These are phyloP conservation scores for Oreochromis grahami DNA, from an alignment of 2,797 vertebrate genomes.

Conservation along the genomic window DNA sequence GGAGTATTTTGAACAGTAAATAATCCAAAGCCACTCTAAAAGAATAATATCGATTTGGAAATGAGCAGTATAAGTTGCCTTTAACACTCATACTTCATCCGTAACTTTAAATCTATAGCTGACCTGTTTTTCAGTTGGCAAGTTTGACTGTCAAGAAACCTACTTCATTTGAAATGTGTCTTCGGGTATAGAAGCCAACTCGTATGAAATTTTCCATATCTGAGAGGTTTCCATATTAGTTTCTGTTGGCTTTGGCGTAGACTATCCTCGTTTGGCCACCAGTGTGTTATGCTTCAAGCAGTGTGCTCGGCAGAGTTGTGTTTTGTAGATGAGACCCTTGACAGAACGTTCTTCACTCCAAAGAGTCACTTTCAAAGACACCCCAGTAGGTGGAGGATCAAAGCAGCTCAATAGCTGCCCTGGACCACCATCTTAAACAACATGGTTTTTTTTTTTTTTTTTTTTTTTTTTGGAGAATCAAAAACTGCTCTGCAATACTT, in stretches of 20 bases:
- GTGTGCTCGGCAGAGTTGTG: neutral
- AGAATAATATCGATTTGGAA: neutral
- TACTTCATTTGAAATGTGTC: neutral
- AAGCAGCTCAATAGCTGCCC: conserved; percentile 40
- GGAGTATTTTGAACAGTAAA: neutral
- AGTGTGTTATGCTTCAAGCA: conserved; percentile 7
- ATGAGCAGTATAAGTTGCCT: neutral
- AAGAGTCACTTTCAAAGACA: conserved; percentile 57
- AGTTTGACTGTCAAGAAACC: neutral
- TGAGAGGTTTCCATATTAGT: neutral
- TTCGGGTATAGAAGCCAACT: neutral
- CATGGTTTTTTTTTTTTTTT: neutral
- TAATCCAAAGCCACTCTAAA: neutral
- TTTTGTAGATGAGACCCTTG: conserved; percentile 18
- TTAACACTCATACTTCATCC: neutral
- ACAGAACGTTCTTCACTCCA: conserved; percentile 15
- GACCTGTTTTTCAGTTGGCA: neutral
- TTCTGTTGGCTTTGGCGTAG: neutral
- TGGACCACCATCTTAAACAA: conserved; percentile 37
- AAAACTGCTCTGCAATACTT: conserved; percentile 13
- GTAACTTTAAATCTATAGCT: neutral
- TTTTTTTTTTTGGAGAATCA: conserved; percentile 25
- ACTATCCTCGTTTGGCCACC: neutral
- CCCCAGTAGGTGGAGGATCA: conserved; percentile 56
- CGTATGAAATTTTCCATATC: neutral